Base-by-base conservation (phyloP, 2,888 invertebrate species). In the Drosophila kanekoi region DNA sequence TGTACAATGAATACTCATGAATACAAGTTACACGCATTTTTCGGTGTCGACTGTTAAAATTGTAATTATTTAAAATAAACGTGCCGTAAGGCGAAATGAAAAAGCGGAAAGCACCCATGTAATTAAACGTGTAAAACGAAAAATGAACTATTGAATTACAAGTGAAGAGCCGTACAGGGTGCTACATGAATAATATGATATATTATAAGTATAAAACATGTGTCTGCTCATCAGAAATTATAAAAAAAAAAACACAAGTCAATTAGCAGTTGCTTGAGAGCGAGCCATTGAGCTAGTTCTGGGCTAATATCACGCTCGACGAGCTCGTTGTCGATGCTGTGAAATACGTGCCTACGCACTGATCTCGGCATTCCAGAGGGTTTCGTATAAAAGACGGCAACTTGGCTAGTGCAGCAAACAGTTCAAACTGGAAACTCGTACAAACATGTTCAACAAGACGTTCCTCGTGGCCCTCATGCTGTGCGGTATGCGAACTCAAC, bases 361-460 rank as follows among this genome's bases (percentile, higher is more conserved):
- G 51, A 32, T 57, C 43, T 13, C 44, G 43, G 14, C 57, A n/a
- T 13, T 11, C 1, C 10, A 1, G 11, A 10, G 14, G 20, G 35
- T 51, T 44, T 43, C 13, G 40, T 77, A 87, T 82, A 82, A 51
- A 86, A 73, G 37, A 37, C 41, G 2, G 1, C 32, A 13, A 16
- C 4, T 44, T 48, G 38, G 6, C 18, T 5, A 9, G 35, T 13
- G 6, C 28, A 43, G 32, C 45, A 79, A 62, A 59, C 72, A 87
- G 81, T 81, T 58, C 18, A 20, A 61, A 62, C 40, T 23, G 10
- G 28, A 16, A 51, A 48, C 41, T 47, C 18, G 14, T 14, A 18
- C 38, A 61, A 61, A 49, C 44, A 83, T 83, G 82, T 88, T 88
- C 61, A 83, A 70, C 69, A 86, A 86, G 52, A 64, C 49, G 13